Percentiles rank a stretch among this genome's conserved stretches.
Evolutionary conservation across 2,113 vertebrate species (phyloP).

Genomic region (Nymphicus hollandicus): DNA sequence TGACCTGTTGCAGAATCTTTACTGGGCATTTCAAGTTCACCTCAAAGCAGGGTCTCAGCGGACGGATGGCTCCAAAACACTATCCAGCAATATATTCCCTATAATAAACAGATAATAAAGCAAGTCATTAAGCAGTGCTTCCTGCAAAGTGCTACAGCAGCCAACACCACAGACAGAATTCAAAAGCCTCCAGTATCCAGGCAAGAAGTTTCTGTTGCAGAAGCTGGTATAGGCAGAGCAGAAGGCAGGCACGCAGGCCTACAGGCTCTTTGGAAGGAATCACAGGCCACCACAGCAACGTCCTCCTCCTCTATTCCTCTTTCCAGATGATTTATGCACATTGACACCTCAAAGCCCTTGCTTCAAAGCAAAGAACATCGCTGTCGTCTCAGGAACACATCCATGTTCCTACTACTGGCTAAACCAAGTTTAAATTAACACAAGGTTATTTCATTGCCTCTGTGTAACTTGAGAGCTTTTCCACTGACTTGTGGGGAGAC

Average conservation of each 20-base stretch:
- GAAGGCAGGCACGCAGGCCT: accelerated
- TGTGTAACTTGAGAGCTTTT: neutral
- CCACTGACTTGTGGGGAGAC: neutral
- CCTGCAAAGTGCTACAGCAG: neutral
- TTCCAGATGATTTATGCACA: neutral
- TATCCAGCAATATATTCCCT: neutral
- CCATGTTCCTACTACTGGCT: neutral
- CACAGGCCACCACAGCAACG: neutral
- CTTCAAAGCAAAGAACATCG: neutral
- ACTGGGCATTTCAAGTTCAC: neutral
- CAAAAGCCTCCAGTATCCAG: neutral
- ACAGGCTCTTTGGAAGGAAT: neutral
- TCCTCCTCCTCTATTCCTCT: neutral
- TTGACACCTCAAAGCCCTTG: neutral
- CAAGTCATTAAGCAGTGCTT: neutral
- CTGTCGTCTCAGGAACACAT: neutral
- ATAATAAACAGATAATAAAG: neutral
- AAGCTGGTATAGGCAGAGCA: neutral
- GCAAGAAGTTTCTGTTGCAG: neutral
- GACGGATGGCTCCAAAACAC: neutral
- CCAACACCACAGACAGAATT: neutral
- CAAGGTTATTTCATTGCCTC: neutral
- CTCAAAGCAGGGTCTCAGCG: neutral
- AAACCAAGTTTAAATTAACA: neutral
- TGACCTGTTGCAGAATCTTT: neutral